These are phyloP conservation scores for Anhinga rufa DNA, from an alignment of 2,113 vertebrate species.

Conservation along the genomic window DNA sequence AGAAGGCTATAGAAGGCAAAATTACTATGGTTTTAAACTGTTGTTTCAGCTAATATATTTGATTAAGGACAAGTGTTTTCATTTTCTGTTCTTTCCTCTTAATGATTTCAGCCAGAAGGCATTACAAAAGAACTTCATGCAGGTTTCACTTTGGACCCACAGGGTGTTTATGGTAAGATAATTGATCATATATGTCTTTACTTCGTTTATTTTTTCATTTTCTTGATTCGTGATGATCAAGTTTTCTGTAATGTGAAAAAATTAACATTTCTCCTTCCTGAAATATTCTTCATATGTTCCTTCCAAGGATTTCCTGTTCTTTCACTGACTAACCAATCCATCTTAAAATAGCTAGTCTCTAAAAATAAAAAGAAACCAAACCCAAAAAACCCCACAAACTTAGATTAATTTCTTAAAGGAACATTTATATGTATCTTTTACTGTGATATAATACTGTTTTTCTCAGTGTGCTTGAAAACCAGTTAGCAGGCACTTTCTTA, in stretches of 20 bases:
- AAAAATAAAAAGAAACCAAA: neutral
- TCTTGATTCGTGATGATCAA: neutral
- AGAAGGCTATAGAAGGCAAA: neutral
- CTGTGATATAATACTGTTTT: neutral
- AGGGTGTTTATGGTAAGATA: slow-evolving; percentile 82
- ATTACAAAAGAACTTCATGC: slow-evolving; percentile 72
- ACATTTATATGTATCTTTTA: neutral
- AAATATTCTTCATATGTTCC: neutral
- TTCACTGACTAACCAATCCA: neutral
- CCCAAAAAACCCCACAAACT: neutral
- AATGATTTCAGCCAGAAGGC: slow-evolving; percentile 86
- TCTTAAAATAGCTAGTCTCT: neutral
- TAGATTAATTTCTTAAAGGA: neutral
- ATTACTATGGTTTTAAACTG: neutral
- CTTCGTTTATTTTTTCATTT: neutral
- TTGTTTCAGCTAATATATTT: neutral
- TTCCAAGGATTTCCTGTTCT: neutral
- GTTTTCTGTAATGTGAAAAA: neutral
- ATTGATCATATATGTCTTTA: neutral
- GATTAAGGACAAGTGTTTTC: neutral
- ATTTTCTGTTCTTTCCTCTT: neutral
- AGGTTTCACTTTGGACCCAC: slow-evolving; percentile 84
- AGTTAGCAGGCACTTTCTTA: neutral
- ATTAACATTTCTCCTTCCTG: neutral
- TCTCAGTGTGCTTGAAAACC: neutral